Percentiles rank a stretch among this genome's conserved stretches.
Evolutionary conservation across 2,888 invertebrate genomes (phyloP).

Genomic region (Sesia apiformis): DNA sequence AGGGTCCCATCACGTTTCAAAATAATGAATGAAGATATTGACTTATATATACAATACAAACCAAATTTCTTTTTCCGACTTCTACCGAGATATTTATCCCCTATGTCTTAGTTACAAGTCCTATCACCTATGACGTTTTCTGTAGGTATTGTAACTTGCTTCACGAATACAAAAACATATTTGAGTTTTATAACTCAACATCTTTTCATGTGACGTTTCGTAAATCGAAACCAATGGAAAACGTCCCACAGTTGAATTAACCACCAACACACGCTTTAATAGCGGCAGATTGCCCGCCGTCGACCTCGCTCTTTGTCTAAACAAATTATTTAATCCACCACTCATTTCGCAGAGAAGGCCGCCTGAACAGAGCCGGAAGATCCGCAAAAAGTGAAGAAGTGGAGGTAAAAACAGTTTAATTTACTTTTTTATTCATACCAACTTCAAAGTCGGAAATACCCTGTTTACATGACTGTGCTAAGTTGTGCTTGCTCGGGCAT

Average conservation of each 20-base stretch:
- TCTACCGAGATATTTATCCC: too few species aligned
- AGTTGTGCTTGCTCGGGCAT: not conserved
- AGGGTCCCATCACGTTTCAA: too few species aligned
- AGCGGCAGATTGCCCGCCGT: conserved; percentile 8
- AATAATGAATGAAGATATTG: too few species aligned
- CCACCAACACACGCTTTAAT: conserved; percentile 9
- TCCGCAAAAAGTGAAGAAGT: conserved; percentile 3
- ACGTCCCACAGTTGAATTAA: conserved; percentile 1
- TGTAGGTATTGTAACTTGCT: too few species aligned
- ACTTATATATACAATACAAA: too few species aligned
- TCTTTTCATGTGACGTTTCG: too few species aligned
- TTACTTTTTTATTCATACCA: conserved; percentile 5
- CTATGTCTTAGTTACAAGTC: too few species aligned
- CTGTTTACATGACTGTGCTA: conserved; percentile 6
- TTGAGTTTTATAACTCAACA: too few species aligned
- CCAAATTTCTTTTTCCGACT: too few species aligned
- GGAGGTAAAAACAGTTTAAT: conserved; percentile 3
- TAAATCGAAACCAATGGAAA: not conserved
- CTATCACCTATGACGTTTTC: too few species aligned
- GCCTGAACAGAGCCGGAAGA: conserved; percentile 13
- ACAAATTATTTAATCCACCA: conserved; percentile 16
- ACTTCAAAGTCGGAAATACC: conserved; percentile 2
- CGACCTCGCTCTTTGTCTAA: conserved; percentile 23
- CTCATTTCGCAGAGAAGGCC: conserved; percentile 13
- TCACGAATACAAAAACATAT: too few species aligned